Evolutionary conservation across 1,140 invertebrate species (phyloP), one percentile per base, ranked within the genome.

Genomic region (Sesamia nonagrioides): DNA sequence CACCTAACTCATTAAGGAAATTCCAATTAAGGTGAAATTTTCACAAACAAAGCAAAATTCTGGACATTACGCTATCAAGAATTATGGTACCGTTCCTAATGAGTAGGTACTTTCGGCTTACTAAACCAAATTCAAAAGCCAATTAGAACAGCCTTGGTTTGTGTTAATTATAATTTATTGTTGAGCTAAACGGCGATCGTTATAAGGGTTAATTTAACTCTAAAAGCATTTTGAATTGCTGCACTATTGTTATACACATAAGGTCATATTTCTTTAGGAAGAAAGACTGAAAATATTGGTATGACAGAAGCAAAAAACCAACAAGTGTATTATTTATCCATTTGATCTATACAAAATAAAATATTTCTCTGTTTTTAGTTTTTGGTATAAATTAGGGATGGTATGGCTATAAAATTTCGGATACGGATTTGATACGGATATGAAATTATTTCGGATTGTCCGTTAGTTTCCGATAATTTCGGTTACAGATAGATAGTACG

Each of bases 81-180:
- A 48, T 68, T 68, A 48, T 48, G 9, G 50, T 33, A 27, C 63
- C 42, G 21, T n/a, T 37, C 0, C 17, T 71, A 71, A 50, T 35
- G 33, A 71, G 21, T 27, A 33, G 35, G n/a, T n/a, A n/a, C n/a
- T 71, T 71, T 17, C 17, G 11, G 1, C 68, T 71, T 15, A 17
- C 68, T 60, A 73, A 18, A 5, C 9, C 27, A 27, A 48, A 74
- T 74, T 74, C 21, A 61, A 60, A 74, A 74, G 56, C 35, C 56
- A 74, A 74, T 74, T 45, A 21, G 11, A 74, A 27, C 54, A 17
- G 18, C 61, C 72, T 74, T 27, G 37, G 48, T 15, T 72, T 35
- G 37, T 58, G 27, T 21, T 74, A 60, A 74, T 60, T 74, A 60
- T 74, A 74, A 74, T 74, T 74, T 74, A 74, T 48, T 45, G 21